Evolutionary conservation across 2,113 vertebrate genomes (phyloP).

Genomic region (Ageneiosus marmoratus): DNA sequence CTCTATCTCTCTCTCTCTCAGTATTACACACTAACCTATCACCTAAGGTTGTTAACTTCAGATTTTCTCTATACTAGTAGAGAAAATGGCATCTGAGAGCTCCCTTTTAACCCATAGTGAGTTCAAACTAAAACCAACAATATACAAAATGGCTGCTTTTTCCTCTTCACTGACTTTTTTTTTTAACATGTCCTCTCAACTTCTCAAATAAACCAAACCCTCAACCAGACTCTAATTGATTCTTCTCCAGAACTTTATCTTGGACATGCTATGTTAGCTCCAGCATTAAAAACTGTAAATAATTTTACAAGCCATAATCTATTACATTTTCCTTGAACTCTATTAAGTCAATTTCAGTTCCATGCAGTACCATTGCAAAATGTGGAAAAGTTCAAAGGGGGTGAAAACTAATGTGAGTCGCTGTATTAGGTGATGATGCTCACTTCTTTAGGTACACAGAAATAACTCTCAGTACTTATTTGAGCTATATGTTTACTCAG

Average conservation of each 20-base stretch:
- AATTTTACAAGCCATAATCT: background rate
- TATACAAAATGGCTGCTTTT: background rate
- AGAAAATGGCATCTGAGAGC: constrained; percentile 40
- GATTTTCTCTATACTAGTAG: constrained; percentile 43
- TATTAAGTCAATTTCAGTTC: background rate
- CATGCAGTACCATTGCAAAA: background rate
- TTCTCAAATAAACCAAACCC: too few relatives aligned
- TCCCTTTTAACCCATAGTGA: constrained; percentile 12
- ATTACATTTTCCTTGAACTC: background rate
- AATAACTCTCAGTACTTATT: background rate
- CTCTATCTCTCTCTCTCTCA: too few relatives aligned
- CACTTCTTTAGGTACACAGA: background rate
- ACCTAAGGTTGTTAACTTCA: constrained; percentile 58
- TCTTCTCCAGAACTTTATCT: background rate
- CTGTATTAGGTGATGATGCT: background rate
- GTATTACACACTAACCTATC: background rate
- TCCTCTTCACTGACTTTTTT: background rate
- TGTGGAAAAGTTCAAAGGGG: background rate
- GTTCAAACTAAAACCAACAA: background rate
- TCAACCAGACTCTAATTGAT: background rate
- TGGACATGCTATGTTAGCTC: background rate
- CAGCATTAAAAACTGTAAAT: background rate
- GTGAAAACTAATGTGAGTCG: background rate
- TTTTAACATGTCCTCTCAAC: too few relatives aligned
- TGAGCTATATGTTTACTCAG: background rate